Base-by-base conservation (phyloP, 2,797 vertebrate genomes). In the Echiichthys vipera region DNA sequence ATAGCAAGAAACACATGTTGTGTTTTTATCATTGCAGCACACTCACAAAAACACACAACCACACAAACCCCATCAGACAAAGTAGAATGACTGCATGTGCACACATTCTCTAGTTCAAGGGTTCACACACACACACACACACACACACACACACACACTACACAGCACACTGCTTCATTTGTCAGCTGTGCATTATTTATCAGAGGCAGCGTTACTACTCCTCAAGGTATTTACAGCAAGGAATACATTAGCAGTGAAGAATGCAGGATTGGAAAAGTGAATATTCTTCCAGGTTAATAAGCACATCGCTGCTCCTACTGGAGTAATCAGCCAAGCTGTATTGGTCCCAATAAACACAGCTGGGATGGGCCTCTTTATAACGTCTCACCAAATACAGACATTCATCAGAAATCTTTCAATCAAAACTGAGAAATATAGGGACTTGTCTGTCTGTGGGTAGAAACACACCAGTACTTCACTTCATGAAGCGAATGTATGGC, bases 101-200 rank as follows among this genome's bases (percentile, higher is more conserved):
- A 81, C 71, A 58, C 61, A 57, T 46, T 71, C 78, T 61, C 56
- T 68, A 47, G 65, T 75, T 71, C 58, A 49, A 65, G 54, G 57
- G 37, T 74, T 76, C 39, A 22, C 45, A 30, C 47, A 65, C 45
- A 51, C 47, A 65, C 37, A 34, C 39, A 46, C 65, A 27, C 12
- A 27, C 39, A 34, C n/a, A 32, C 43, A 58, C 61, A 78, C 43
- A 67, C 27, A 42, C 56, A 61, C 27, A 25, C 20, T 39, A 43
- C 76, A 75, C 32, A 29, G 20, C 62, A 74, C 71, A 56, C 66
- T 59, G 62, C 53, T 84, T 87, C 85, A 90, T 91, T 90, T 86
- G 90, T 92, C 83, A 88, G 75, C 65, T 54, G 73, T 92, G 81
- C 82, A 91, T 92, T 91, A 92, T 91, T 92, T 84, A 92, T 91